Evolutionary conservation across 2,797 vertebrate species (phyloP).

Genomic region (Coluber constrictor): DNA sequence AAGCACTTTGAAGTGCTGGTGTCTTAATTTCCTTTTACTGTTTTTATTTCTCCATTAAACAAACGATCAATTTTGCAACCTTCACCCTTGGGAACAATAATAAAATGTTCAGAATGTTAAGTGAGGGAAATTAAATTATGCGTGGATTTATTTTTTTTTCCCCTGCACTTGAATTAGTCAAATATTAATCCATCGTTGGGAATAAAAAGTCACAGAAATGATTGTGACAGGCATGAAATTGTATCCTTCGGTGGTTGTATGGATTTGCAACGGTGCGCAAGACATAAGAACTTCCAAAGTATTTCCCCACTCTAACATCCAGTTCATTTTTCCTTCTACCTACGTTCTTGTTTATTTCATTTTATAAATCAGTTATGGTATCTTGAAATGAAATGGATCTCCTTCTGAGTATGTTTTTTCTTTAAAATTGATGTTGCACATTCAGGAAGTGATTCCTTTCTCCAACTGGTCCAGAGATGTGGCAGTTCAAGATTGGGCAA

Average conservation of each 20-base stretch:
- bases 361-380: background rate
- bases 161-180: background rate
- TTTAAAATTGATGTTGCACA: background rate
- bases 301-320: background rate
- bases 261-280: background rate
- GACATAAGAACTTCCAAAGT: background rate
- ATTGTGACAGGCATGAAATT: background rate
- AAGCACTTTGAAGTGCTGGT: slow-evolving; percentile 26
- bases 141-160: background rate
- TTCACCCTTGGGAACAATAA: background rate
- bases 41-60: slow-evolving; percentile 31
- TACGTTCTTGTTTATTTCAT: background rate
- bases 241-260: background rate
- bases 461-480: background rate
- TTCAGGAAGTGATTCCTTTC: background rate
- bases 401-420: background rate
- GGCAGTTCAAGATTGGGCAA: background rate
- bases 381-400: background rate
- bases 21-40: slow-evolving; percentile 28
- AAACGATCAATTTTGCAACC: slow-evolving; percentile 4
- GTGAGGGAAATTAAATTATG: slow-evolving; percentile 26
- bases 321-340: background rate
- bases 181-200: background rate
- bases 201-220: background rate
- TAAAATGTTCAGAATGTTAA: slow-evolving; percentile 32